Evolutionary conservation across 2,113 vertebrate species (phyloP).

Genomic region (Hippotragus niger): DNA sequence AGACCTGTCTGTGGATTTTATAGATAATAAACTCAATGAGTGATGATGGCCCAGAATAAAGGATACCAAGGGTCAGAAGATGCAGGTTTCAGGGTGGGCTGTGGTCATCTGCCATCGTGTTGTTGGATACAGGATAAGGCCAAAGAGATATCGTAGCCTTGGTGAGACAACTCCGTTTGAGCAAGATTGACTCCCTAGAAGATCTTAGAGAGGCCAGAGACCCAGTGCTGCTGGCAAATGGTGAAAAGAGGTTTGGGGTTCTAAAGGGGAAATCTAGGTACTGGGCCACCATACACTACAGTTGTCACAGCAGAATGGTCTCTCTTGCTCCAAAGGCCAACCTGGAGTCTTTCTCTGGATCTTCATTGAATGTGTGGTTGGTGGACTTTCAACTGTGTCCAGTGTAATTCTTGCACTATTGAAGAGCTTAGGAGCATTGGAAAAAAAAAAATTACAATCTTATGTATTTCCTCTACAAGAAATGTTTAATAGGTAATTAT

Average conservation of each 20-base stretch:
- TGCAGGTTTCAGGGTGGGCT: rapidly evolving
- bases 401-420: not conserved
- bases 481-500: not conserved
- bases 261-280: too few species aligned
- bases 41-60: not conserved
- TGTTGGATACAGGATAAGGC: not conserved
- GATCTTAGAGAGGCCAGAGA: not conserved
- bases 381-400: not conserved
- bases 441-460: not conserved
- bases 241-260: not conserved
- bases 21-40: not conserved
- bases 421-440: not conserved
- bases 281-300: rapidly evolving
- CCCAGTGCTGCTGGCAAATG: rapidly evolving
- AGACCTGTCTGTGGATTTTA: not conserved
- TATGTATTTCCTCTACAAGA: not conserved
- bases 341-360: not conserved
- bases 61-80: not conserved
- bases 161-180: not conserved
- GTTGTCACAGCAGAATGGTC: rapidly evolving
- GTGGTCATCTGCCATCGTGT: not conserved
- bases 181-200: not conserved
- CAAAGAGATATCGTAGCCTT: rapidly evolving
- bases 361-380: not conserved
- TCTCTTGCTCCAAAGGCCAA: not conserved